Conservation (phyloP, 2,888 invertebrate species). For the Trichopria drosophilae region DNA sequence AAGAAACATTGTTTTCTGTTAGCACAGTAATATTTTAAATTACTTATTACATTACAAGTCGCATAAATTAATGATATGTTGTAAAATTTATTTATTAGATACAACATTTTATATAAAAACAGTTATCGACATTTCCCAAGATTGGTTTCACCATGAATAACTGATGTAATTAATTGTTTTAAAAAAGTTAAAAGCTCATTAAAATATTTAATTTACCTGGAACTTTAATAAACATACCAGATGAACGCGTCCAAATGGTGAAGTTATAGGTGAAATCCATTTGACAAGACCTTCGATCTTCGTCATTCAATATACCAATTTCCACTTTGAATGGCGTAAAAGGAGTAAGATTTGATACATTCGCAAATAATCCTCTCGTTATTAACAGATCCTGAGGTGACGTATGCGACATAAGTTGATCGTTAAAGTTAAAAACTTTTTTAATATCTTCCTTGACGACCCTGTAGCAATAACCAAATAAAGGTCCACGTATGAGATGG, state of each 20-base stretch:
- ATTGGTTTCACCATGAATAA: no score
- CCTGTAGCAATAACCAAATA: slow-evolving; percentile 33
- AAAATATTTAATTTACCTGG: slow-evolving; percentile 18
- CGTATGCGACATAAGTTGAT: background rate
- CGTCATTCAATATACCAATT: slow-evolving; percentile 27
- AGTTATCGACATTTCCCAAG: no score
- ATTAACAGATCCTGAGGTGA: slow-evolving; percentile 6
- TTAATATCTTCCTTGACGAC: slow-evolving; percentile 16
- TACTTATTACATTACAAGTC: no score
- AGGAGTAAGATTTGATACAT: slow-evolving; percentile 27
- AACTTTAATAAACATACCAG: no score
- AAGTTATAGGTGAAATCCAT: slow-evolving; percentile 20
- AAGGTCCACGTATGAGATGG: slow-evolving; percentile 27
- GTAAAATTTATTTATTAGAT: no score
- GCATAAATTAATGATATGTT: no score
- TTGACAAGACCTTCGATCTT: slow-evolving; percentile 12
- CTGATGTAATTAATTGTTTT: no score
- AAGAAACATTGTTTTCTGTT: no score
- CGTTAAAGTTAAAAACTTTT: background rate
- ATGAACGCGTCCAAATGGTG: slow-evolving; percentile 25
- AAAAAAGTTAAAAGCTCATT: no score
- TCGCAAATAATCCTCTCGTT: slow-evolving; percentile 23
- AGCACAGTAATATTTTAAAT: no score
- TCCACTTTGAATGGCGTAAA: slow-evolving; percentile 27
- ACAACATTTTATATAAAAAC: no score